phyloP scores from a whole-genome alignment of 2,888 invertebrate species.

The Drosophila helvetica region DNA sequence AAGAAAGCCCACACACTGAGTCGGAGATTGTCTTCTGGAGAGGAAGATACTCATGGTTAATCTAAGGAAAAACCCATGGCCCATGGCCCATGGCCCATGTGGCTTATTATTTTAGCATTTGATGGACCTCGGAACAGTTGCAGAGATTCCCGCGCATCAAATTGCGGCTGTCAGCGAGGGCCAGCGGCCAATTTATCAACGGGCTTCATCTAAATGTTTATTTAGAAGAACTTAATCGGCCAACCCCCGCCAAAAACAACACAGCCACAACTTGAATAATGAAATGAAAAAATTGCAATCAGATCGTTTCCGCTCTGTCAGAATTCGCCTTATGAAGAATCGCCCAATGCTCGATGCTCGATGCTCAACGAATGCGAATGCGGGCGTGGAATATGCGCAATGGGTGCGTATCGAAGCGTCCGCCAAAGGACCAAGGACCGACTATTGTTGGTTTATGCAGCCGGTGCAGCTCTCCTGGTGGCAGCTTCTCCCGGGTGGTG shows the following conservation, averaged over 20 bases:
- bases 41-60: background rate
- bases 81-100: too few relatives aligned
- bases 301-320: constrained; percentile 67
- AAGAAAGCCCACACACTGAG: constrained; percentile 28
- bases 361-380: constrained; percentile 44
- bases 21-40: background rate
- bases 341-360: background rate
- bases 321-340: constrained; percentile 68
- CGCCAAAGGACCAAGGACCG: constrained; percentile 65
- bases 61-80: background rate
- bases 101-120: constrained; percentile 21
- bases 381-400: constrained; percentile 78
- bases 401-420: constrained; percentile 71
- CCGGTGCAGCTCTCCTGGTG: constrained; percentile 61
- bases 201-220: constrained; percentile 59
- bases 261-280: background rate
- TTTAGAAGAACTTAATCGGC: constrained; percentile 67
- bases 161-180: constrained; percentile 54
- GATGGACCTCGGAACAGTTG: constrained; percentile 44
- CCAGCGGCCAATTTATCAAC: constrained; percentile 65
- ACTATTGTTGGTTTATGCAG: constrained; percentile 81
- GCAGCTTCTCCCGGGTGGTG: constrained; percentile 28
- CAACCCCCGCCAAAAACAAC: constrained; percentile 44
- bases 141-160: constrained; percentile 39
- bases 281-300: constrained; percentile 60